Evolutionary conservation across 2,113 vertebrate genomes (phyloP).

Genomic region (Typhlomys cinereus): DNA sequence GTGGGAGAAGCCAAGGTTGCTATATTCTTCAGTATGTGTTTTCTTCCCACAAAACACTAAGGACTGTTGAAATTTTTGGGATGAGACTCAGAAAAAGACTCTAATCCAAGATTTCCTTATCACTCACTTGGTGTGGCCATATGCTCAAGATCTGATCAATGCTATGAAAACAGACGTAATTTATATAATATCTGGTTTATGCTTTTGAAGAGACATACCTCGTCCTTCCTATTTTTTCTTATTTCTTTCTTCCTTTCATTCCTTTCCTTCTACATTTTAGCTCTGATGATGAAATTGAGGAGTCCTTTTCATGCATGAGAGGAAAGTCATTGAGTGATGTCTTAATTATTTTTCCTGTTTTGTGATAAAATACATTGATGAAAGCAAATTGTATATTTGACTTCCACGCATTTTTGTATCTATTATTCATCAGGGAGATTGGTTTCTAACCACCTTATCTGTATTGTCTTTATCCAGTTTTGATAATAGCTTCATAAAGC

Average conservation of each 20-base stretch:
- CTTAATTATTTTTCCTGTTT: no score
- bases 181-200: neutral
- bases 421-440: no score
- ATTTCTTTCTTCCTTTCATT: neutral
- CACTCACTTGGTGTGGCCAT: neutral
- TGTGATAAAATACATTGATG: no score
- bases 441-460: no score
- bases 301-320: neutral
- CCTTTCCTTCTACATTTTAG: neutral
- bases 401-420: no score
- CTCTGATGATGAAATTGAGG: neutral
- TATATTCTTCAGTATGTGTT: neutral
- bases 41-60: neutral
- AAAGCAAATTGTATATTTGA: no score
- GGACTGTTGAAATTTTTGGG: neutral
- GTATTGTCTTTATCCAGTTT: no score
- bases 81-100: neutral
- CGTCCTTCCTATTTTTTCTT: neutral
- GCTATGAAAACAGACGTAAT: neutral
- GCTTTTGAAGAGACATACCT: neutral
- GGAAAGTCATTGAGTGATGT: no score
- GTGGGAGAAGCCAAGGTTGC: neutral
- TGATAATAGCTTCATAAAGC: no score
- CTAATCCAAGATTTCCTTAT: neutral
- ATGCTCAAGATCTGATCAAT: neutral